Evolutionary conservation across 2,113 vertebrate genomes (phyloP), one percentile per base, ranked within the genome.

Genomic region (Laticauda colubrina): DNA sequence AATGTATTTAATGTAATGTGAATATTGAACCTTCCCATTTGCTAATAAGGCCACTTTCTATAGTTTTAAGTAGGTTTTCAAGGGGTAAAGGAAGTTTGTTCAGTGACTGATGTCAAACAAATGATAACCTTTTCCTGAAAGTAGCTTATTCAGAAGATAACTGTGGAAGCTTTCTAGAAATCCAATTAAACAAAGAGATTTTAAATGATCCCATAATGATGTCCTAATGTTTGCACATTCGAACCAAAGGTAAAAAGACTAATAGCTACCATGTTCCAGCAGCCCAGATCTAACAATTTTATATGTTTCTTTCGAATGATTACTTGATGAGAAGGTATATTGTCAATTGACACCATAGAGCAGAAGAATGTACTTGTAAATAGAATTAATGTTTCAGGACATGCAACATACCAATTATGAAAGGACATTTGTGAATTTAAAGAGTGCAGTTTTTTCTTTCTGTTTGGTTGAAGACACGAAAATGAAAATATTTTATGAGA

Each of bases 321-420:
- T 61, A 51, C 64, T 26, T 64, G 48, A 10, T 91, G 85, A 21
- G 86, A 91, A 91, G n/a, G 4, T 64, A 64, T 64, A 64, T n/a
- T n/a, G 26, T 69, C 12, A 69, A 26, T n/a, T 12, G 48, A 43
- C 57, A 75, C 24, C n/a, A 88, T 75, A 90, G 59, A 69, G 75
- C 34, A 39, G 81, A 90, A 85, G 59, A 91, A 87, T 57, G 89
- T 93, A 61, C 89, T 88, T 91, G 87, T 90, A 85, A 85, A 81
- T 87, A 59, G 90, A 90, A 91, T 94, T 90, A 91, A 91, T 93
- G 93, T 86, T 92, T 86, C 51, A 43, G 90, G 92, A 87, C 91
- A 43, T 59, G 61, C 90, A 89, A 69, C 69, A 75, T 18, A 2
- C 56, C 57, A 87, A 45, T 90, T 91, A 56, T 75, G 53, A 87